Evolutionary conservation across 2,797 vertebrate genomes (phyloP), one percentile per base, ranked within the genome.

Genomic region (Hapalemur alaotrensis): DNA sequence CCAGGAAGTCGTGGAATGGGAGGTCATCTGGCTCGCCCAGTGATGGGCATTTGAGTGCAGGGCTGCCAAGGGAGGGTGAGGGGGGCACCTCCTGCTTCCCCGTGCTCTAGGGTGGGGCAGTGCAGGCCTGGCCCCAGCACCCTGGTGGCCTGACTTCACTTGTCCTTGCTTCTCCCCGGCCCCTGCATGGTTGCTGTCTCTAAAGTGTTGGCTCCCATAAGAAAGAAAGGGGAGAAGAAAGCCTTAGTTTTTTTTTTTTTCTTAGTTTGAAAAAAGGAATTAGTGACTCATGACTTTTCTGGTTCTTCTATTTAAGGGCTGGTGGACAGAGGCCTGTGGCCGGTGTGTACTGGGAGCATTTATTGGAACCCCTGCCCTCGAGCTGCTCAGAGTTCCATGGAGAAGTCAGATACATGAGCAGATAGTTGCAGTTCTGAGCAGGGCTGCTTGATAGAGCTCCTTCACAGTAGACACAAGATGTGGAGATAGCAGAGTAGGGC

Each of bases 1-100:
- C 93, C 97, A 97, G 97, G 97, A 97, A 97, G 97, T 97, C 5
- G 84, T 28, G 59, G 93, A 89, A 96, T 88, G 81, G 67, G 94
- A 97, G 97, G 96, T 96, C 97, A 98, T 89, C 89, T 91, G 86
- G 76, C 89, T 67, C 3, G 41, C 75, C 91, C 93, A 81, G 69
- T 28, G 13, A 76, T 30, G 11, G 48, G 69, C 91, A 76, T 69
- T 93, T 80, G 89, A 93, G 89, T 86, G 30, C 89, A 61, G 96
- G 65, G 73, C 83, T 96, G 86, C 65, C 38, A 22, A 78, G 70
- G 88, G 50, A 20, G 67, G 43, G 35, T 43, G 63, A 4, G 7
- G 20, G 32, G 72, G 63, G 70, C 35, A 25, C 52, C 76, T n/a
- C 70, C 41, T 41, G 28, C 43, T 63, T 22, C 67, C 32, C 23